Percentiles rank a stretch among this genome's conserved stretches.
Conservation (phyloP, 2,888 invertebrate species). For the Cordilura impudica region DNA sequence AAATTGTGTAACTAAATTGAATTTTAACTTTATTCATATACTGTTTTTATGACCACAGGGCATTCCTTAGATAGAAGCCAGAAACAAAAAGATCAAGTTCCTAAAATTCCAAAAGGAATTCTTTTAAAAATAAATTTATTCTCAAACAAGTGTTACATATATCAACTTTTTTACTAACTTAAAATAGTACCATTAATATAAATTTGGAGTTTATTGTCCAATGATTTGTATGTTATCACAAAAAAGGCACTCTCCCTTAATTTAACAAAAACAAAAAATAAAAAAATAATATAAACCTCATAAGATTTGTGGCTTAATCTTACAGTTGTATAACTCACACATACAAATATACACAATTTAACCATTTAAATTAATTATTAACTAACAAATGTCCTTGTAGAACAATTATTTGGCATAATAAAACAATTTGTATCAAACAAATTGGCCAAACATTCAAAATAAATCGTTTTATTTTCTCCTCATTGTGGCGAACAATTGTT, state of each 20-base stretch:
- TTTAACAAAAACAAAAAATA: neutral
- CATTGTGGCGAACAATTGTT: conserved; percentile 22
- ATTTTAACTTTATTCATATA: conserved; percentile 27
- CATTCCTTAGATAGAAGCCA: neutral
- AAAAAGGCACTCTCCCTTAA: neutral
- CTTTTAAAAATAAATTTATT: conserved; percentile 21
- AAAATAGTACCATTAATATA: conserved; percentile 39
- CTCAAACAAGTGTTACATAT: conserved; percentile 19
- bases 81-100: conserved; percentile 2
- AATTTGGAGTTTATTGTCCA: conserved; percentile 42
- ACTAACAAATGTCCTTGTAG: conserved; percentile 64
- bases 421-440: conserved; percentile 63
- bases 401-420: conserved; percentile 67
- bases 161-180: neutral
- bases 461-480: conserved; percentile 18
- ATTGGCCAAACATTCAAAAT: conserved; percentile 35
- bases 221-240: conserved; percentile 16
- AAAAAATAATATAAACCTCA: neutral
- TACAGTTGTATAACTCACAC: no score
- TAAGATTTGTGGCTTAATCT: neutral
- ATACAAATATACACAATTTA: conserved; percentile 21
- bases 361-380: conserved; percentile 68
- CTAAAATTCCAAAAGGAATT: neutral
- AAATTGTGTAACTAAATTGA: conserved; percentile 58
- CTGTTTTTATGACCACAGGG: conserved; percentile 53